Evolutionary conservation across 2,888 invertebrate species (phyloP), one percentile per base, ranked within the genome.

Genomic region (Drosophila differens): DNA sequence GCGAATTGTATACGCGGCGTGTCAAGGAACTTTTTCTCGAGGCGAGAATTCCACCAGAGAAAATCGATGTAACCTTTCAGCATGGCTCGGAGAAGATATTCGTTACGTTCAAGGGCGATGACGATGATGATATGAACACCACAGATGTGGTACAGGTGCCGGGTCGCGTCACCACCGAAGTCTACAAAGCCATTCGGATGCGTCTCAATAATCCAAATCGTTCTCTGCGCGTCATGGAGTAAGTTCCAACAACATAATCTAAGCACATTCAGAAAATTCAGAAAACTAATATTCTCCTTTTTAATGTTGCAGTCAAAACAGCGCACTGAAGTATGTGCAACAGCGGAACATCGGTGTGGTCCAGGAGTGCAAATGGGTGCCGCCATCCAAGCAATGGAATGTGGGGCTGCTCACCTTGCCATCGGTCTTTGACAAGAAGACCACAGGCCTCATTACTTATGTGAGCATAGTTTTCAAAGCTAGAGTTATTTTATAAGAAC

Each of bases 101-200:
- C 90, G 93, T 97, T 4, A 95, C 95, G 9, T 97, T 97, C 91
- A 94, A 94, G 55, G 94, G 94, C 41, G 92, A 92, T 6, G 91
- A 91, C 16, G 68, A 74, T 2, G 81, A 91, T 32, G 69, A 30
- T n/a, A n/a, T 75, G 1, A 65, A 73, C 5, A 41, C 53, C 4
- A 71, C 67, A 32, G 75, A 76, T 16, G 58, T 77, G 4, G 93
- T 95, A 0, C 79, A 90, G n/a, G 93, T 95, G 49, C 94, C 95
- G 0, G 96, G 96, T 0, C 95, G 95, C 92, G 95, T 96, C 37
- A 93, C 94, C 16, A 93, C 95, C 28, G 95, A 96, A n/a, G 95
- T 97, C 0, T 97, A 96, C 92, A 95, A 96, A 84, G 96, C 97
- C 0, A 89, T 97, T 0, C 96, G 96, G 92, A 94, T 96, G 91